A percentile compares a stretch with the other conserved stretches of the same genome.
Conservation (phyloP, 1,140 invertebrate genomes). For the Orchestia grillus region DNA sequence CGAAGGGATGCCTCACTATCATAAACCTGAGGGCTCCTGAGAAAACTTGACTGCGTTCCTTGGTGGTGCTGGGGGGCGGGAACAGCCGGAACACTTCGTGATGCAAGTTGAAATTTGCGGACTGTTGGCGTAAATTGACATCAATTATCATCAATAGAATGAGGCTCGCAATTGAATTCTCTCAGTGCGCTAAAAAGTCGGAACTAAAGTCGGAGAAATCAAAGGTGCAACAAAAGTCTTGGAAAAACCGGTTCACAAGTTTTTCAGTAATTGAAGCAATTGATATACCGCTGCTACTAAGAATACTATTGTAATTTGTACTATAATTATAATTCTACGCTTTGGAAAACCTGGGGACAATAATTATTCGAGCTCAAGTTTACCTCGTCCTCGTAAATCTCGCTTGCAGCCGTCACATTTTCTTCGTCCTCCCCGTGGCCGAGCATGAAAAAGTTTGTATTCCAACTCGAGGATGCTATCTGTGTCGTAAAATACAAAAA, state of each 20-base stretch:
- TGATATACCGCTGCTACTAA: too few relatives aligned
- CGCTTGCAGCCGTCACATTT: neutral
- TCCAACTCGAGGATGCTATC: slow-evolving; percentile 63
- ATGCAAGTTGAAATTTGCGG: slow-evolving; percentile 40
- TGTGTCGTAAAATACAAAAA: neutral
- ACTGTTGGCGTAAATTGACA: neutral
- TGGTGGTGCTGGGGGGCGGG: slow-evolving; percentile 57
- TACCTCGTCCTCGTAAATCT: neutral
- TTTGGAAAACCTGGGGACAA: neutral
- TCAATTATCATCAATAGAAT: neutral
- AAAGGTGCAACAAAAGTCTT: too few relatives aligned
- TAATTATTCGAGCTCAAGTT: neutral
- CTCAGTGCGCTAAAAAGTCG: neutral
- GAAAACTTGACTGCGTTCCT: slow-evolving; percentile 41
- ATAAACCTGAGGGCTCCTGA: slow-evolving; percentile 58
- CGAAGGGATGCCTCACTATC: slow-evolving; percentile 62
- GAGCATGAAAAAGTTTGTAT: slow-evolving; percentile 58
- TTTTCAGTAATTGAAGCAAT: neutral
- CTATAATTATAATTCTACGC: too few relatives aligned
- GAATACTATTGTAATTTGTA: too few relatives aligned
- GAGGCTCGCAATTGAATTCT: neutral
- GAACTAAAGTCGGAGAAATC: too few relatives aligned
- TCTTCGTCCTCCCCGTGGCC: slow-evolving; percentile 54
- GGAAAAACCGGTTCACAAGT: neutral
- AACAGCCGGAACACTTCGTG: slow-evolving; percentile 55